Evolutionary conservation across 2,888 invertebrate genomes (phyloP), one percentile per base, ranked within the genome.

Genomic region (Drosophila greeni): DNA sequence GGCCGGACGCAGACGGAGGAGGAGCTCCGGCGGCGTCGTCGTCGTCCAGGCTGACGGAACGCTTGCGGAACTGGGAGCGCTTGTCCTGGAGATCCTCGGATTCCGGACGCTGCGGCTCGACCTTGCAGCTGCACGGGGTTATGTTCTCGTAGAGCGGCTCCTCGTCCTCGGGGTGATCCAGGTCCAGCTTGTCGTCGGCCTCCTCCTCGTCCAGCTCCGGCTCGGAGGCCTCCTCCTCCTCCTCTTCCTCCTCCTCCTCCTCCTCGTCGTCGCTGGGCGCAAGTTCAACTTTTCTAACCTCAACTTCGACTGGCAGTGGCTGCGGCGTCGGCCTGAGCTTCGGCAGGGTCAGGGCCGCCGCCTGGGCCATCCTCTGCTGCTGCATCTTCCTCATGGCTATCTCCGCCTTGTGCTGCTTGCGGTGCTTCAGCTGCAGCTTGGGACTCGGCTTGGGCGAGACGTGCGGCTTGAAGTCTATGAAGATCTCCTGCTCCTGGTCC

Each of bases 391-490:
- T 90, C 4, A 80, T 84, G 7, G 79, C 79, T 7, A 80, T 79
- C 54, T 83, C 85, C 7, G 82, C 84, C 55, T 85, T 95, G 68
- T 94, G 90, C 1, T 95, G 95, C 90, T 95, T 95, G 65, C 93
- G 92, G 64, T 95, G 89, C 87, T 80, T 89, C 86, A 88, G 88
- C 79, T 89, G 90, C 77, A 90, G 74, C 70, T 90, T 90, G 33
- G 91, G 91, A 66, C 92, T 91, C 54, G 92, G 92, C 53, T 92
- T 92, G 54, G 93, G 92, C 18, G 93, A 92, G 14, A 92, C 89
- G 69, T 92, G 91, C 7, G 96, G 96, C 88, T 96, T 95, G 86
- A 95, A 96, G 86, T 96, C 95, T 73, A 96, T 95, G 69, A 96
- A 93, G 59, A 96, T 95, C 89, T 95, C 95, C 76, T 92, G 92